Base-by-base conservation (phyloP, 2,113 vertebrate genomes). In the Eulemur macaco region DNA sequence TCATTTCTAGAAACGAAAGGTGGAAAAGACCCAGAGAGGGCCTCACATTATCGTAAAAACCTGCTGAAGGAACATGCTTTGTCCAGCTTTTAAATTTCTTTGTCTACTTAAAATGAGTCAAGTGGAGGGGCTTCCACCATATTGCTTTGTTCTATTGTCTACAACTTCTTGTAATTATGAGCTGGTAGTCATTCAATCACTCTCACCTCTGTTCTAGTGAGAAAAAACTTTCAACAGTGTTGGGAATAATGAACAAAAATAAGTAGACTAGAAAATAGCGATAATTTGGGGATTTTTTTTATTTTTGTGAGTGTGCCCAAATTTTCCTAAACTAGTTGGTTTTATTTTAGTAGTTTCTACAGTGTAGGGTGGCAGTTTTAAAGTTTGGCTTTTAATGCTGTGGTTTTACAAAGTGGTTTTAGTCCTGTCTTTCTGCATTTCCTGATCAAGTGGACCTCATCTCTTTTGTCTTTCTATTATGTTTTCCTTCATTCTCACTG, bases 21-120 rank as follows among this genome's bases (percentile, higher is more conserved):
- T 96, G 90, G 89, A 97, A 97, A 95, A 98, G 89, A 84, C 74
- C 92, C 91, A 85, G 66, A 1, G 47, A 94, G 37, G 47, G 77
- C 89, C 76, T 96, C 58, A 29, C 34, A 54, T 52, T 84, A 78
- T 73, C 97, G 31, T 96, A 60, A 82, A 93, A 91, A 18, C 15
- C 80, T 68, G 34, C 54, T 50, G 52, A 83, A 81, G 52, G 54
- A 47, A 83, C 7, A 0, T 42, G 64, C 27, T 95, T 81, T 77
- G 58, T 56, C 64, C 39, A 45, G 1, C 52, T 47, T 85, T 71
- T 68, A 54, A 29, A 84, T 83, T 34, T 71, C 68, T 97, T 96
- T 97, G 90, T 90, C 66, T 88, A 2, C 66, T 96, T 83, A 60
- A 74, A 80, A 15, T 87, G 34, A 95, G 73, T 93, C 74, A 84